phyloP scores from a whole-genome alignment of 2,888 invertebrate species.

The Cybosia mesomella region DNA sequence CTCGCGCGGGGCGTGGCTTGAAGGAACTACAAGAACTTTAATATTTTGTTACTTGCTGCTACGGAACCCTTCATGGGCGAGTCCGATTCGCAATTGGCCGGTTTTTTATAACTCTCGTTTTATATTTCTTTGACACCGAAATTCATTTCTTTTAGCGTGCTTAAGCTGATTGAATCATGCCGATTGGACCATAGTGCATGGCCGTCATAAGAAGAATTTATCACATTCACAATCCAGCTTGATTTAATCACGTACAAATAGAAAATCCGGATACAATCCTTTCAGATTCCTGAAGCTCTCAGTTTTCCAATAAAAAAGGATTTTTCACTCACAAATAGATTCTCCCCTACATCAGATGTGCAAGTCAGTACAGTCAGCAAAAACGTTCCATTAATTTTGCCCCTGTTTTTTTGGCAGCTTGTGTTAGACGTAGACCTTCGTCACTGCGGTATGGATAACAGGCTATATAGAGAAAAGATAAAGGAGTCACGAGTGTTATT shows the following conservation, averaged over 20 bases:
- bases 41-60: too few species aligned
- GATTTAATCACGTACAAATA: constrained; percentile 38
- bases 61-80: too few species aligned
- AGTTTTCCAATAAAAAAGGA: constrained; percentile 42
- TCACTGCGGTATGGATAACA: constrained; percentile 50
- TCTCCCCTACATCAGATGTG: constrained; percentile 49
- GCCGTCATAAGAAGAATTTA: not conserved
- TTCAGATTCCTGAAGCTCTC: constrained; percentile 33
- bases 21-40: too few species aligned
- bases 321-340: constrained; percentile 42
- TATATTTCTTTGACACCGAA: too few species aligned
- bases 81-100: too few species aligned
- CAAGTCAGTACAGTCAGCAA: constrained; percentile 74
- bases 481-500: not conserved
- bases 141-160: not conserved
- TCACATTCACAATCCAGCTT: not conserved
- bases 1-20: too few species aligned
- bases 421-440: constrained; percentile 61
- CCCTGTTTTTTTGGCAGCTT: constrained; percentile 36
- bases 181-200: not conserved
- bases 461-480: constrained; percentile 12
- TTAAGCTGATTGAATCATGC: not conserved
- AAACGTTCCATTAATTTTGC: constrained; percentile 66
- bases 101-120: too few species aligned
- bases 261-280: constrained; percentile 29